Percentiles rank a stretch among this genome's conserved stretches.
Evolutionary conservation across 2,797 vertebrate species (phyloP).

Genomic region (Crocidura indochinensis): DNA sequence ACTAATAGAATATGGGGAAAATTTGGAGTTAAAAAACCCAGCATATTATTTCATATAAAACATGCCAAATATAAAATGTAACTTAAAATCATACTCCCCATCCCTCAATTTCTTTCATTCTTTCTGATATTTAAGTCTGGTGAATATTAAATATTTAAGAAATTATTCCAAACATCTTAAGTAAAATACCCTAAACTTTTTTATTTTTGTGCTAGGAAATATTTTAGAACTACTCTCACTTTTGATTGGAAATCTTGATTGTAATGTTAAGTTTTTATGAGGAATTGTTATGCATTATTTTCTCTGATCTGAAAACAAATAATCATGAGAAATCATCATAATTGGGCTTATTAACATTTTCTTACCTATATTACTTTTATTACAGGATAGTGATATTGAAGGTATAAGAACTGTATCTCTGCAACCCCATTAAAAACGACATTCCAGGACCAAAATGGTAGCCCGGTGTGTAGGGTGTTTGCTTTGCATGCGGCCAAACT

Average conservation of each 20-base stretch:
- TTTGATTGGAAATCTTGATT: neutral
- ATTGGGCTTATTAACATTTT: too few relatives aligned
- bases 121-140: neutral
- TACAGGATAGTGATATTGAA: too few relatives aligned
- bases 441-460: too few relatives aligned
- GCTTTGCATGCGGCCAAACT: too few relatives aligned
- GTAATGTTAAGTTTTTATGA: too few relatives aligned
- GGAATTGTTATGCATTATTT: too few relatives aligned
- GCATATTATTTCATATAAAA: neutral
- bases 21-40: neutral
- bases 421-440: too few relatives aligned
- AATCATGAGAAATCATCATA: too few relatives aligned
- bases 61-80: neutral
- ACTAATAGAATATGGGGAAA: neutral
- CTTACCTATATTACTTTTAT: too few relatives aligned
- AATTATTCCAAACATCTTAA: neutral
- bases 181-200: neutral
- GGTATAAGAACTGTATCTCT: too few relatives aligned
- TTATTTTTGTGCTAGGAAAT: constrained; percentile 26
- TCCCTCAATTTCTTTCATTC: neutral
- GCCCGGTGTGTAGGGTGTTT: too few relatives aligned
- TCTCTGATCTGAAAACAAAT: too few relatives aligned
- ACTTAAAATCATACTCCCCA: neutral
- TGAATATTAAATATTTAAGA: neutral
- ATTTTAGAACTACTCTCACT: neutral